Base-by-base conservation (phyloP, 2,113 vertebrate species). In the Silurus asotus region DNA sequence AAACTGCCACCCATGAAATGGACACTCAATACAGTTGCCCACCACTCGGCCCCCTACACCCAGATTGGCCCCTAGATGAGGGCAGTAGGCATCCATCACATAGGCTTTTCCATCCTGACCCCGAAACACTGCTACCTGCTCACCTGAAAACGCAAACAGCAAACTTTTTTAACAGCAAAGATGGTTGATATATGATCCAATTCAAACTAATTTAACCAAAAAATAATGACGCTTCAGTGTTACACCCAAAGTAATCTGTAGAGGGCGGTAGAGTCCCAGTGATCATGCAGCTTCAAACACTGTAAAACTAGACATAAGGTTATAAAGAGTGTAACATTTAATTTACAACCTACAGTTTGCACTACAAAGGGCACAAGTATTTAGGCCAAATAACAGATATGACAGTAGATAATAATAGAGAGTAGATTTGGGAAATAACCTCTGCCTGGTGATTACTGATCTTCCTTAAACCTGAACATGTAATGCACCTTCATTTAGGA, bases 1-100 rank as follows among this genome's bases (percentile, higher is more conserved):
- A 86, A 96, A 96, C 90, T 91, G 93, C 96, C 96, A 97, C 74
- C 96, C 95, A 0, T 96, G 96, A 87, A 96, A 96, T 0, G 95
- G 97, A 77, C 96, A 96, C 65, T 97, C 94, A 0, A 96, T 92
- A 85, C 96, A 96, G 56, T 80, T 88, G 20, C 95, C 96, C 49
- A 94, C 86, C 55, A 96, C 94, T 0, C 78, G 90, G 20, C 96
- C 95, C 0, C 96, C 95, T 0, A 95, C 92, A 0, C 94, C 91
- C 48, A 96, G 89, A 90, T 93, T 95, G 51, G 96, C 95, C 0
- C 96, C 95, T 4, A 97, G 93, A 82, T 95, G 96, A 3, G 96
- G 96, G 83, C 96, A 96, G 88, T 96, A 95, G 10, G 95, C 92
- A 0, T 95, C 94, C 6, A 95, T 70, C 55, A 96, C 95, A 0